These are phyloP conservation scores for Zaprionus obscuricornis DNA, from an alignment of 2,888 invertebrate genomes.

Conservation along the genomic window DNA sequence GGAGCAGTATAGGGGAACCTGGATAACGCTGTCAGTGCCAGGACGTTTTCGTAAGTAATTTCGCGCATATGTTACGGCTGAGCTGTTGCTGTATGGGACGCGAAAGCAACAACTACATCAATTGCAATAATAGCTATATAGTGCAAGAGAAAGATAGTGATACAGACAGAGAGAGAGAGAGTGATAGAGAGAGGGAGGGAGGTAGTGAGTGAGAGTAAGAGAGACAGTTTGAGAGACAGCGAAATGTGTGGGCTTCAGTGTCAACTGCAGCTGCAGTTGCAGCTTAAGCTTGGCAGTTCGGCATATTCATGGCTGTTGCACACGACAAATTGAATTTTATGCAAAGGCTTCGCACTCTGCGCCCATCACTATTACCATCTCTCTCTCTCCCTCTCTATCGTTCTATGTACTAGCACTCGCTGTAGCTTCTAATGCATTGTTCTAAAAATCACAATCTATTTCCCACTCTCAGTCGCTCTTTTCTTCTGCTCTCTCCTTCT, in stretches of 20 bases:
- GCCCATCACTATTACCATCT: slow-evolving; percentile 4
- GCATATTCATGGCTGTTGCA: slow-evolving; percentile 79
- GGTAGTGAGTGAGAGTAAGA: background rate
- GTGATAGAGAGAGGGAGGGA: background rate
- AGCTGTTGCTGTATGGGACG: slow-evolving; percentile 31
- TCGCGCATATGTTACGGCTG: slow-evolving; percentile 75
- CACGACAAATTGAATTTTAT: slow-evolving; percentile 79
- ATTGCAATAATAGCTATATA: slow-evolving; percentile 27
- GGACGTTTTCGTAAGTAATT: slow-evolving; percentile 67
- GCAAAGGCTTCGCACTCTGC: slow-evolving; percentile 60
- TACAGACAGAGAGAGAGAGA: background rate
- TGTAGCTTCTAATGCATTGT: slow-evolving; percentile 8
- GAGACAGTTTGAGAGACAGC: slow-evolving; percentile 40
- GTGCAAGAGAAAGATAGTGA: background rate
- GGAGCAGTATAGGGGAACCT: background rate
- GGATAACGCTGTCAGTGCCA: slow-evolving; percentile 48
- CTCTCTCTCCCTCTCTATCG: slow-evolving; percentile 1
- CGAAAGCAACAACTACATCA: slow-evolving; percentile 36
- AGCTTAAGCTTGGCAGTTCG: slow-evolving; percentile 64
- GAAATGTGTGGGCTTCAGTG: slow-evolving; percentile 49
- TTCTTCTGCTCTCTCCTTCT: background rate
- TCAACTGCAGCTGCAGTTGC: slow-evolving; percentile 31
- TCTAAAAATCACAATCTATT: too few relatives aligned
- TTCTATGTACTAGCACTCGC: too few relatives aligned
- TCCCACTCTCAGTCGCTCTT: background rate